These are phyloP conservation scores for Gadus chalcogrammus DNA, from an alignment of 2,113 vertebrate species.

Conservation along the genomic window DNA sequence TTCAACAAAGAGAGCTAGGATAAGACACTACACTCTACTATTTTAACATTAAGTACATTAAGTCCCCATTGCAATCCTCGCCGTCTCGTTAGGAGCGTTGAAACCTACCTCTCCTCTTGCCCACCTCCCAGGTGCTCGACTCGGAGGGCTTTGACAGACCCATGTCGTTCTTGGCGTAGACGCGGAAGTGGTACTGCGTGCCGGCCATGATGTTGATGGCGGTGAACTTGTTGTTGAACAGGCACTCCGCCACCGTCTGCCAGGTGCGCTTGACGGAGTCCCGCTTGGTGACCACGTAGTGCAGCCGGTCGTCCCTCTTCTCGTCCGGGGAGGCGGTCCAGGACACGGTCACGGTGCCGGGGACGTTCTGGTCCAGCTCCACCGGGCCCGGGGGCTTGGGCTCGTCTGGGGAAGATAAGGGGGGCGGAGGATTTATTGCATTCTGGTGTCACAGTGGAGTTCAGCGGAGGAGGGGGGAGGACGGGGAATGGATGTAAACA, in stretches of 20 bases:
- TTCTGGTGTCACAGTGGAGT: no score
- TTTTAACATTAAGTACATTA: no score
- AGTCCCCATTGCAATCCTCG: no score
- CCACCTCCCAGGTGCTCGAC: slow-evolving; percentile 75
- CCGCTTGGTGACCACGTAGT: slow-evolving; percentile 77
- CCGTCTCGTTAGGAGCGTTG: neutral
- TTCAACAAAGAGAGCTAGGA: no score
- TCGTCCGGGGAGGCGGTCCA: slow-evolving; percentile 84
- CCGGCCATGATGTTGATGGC: slow-evolving; percentile 77
- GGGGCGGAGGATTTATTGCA: neutral
- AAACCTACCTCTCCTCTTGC: slow-evolving; percentile 63
- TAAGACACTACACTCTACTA: no score
- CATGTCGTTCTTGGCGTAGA: slow-evolving; percentile 83
- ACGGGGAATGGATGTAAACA: neutral
- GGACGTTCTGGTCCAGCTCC: slow-evolving; percentile 76
- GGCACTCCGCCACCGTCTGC: slow-evolving; percentile 70
- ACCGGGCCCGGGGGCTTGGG: slow-evolving; percentile 81
- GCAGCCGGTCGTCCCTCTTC: slow-evolving; percentile 68
- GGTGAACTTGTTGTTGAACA: slow-evolving; percentile 86
- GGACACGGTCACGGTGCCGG: slow-evolving; percentile 75
- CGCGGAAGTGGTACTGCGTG: slow-evolving; percentile 79
- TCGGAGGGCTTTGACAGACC: slow-evolving; percentile 78
- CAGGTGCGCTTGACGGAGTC: slow-evolving; percentile 75
- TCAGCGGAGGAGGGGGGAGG: neutral
- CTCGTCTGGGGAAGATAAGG: slow-evolving; percentile 63